These are phyloP conservation scores for Metopolophium dirhodum DNA, from an alignment of 1,140 invertebrate species.

Conservation along the genomic window DNA sequence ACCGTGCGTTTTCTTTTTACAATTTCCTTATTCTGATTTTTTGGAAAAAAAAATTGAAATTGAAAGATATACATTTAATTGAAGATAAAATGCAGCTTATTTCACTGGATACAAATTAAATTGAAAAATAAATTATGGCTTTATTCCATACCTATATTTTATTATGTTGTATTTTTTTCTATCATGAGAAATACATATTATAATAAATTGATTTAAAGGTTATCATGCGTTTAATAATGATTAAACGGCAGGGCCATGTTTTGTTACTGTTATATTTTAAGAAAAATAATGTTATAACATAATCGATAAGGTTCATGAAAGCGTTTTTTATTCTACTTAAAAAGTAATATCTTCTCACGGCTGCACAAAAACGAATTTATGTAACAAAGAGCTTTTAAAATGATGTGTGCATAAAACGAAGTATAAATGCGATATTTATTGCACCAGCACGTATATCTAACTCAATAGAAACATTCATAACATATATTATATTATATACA, in stretches of 20 bases:
- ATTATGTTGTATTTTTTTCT: background rate
- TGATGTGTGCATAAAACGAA: background rate
- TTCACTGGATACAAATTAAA: background rate
- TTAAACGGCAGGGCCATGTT: background rate
- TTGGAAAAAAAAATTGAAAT: background rate
- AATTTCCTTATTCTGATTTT: background rate
- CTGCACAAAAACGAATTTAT: background rate
- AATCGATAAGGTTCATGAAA: background rate
- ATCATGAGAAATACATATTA: background rate
- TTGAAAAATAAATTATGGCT: background rate
- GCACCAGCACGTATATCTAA: background rate
- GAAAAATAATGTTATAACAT: background rate
- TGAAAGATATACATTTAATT: background rate
- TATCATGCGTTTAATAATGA: background rate
- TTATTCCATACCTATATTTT: background rate
- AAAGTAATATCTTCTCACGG: background rate
- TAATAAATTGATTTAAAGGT: background rate
- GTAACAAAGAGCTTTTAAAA: background rate
- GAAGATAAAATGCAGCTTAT: background rate
- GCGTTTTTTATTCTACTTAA: background rate
- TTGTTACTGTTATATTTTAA: background rate
- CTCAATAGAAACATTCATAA: background rate
- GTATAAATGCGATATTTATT: background rate
- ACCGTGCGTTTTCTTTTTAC: background rate
- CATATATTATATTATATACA: background rate